phyloP scores from a whole-genome alignment of 2,797 vertebrate species.

The Graptemys geographica region DNA sequence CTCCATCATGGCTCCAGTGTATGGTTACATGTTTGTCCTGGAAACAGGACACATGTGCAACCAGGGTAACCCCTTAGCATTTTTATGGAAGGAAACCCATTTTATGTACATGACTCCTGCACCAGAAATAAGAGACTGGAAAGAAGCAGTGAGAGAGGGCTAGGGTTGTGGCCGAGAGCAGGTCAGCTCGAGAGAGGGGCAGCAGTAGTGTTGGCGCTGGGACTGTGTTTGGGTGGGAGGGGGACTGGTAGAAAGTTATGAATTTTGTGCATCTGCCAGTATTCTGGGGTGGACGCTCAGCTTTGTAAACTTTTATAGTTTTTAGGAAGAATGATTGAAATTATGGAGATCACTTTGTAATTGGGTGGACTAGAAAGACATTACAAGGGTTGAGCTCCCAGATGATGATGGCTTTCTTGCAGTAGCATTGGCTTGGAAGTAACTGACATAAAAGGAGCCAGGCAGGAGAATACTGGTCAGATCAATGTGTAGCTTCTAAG shows the following conservation, averaged over 20 bases:
- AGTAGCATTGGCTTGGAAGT: not conserved
- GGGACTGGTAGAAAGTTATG: not conserved
- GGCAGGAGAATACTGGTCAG: not conserved
- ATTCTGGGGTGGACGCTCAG: not conserved
- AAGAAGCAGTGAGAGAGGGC: not conserved
- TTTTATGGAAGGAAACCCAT: not conserved
- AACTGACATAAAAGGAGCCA: not conserved
- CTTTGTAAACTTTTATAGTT: not conserved
- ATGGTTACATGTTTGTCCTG: not conserved
- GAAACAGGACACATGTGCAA: not conserved
- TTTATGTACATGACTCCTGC: not conserved
- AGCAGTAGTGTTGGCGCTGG: not conserved
- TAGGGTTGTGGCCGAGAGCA: not conserved
- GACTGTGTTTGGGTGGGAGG: not conserved
- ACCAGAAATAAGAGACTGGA: not conserved
- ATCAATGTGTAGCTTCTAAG: not conserved
- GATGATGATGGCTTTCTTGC: not conserved
- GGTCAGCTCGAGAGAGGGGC: not conserved
- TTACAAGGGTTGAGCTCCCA: not conserved
- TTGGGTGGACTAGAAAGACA: not conserved
- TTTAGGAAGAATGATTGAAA: too few relatives aligned
- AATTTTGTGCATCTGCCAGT: not conserved
- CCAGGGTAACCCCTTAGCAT: not conserved
- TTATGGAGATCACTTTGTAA: too few relatives aligned
- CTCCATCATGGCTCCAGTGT: not conserved